phyloP scores from a whole-genome alignment of 2,888 invertebrate species.

The Autographa gamma region DNA sequence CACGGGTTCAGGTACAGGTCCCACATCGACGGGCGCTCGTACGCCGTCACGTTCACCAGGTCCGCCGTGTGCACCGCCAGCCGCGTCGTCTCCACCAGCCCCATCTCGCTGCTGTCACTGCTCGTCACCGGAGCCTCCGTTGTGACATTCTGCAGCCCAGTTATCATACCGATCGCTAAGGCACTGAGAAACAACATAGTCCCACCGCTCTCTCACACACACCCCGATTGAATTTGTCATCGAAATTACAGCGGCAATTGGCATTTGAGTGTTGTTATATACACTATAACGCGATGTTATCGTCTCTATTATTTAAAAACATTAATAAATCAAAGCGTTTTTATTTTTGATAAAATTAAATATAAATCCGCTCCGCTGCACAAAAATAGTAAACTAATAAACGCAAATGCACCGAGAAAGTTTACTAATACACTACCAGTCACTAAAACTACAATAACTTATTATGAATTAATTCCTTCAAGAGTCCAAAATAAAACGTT shows the following conservation, averaged over 20 bases:
- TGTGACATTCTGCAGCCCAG: slow-evolving; percentile 83
- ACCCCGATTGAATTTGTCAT: slow-evolving; percentile 73
- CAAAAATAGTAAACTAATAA: slow-evolving; percentile 54
- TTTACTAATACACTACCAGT: slow-evolving; percentile 47
- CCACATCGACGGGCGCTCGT: slow-evolving; percentile 85
- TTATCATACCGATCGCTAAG: slow-evolving; percentile 85
- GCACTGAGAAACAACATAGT: slow-evolving; percentile 88
- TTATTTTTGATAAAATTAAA: slow-evolving; percentile 53
- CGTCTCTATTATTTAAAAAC: slow-evolving; percentile 31
- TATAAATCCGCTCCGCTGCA: slow-evolving; percentile 57
- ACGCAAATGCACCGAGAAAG: slow-evolving; percentile 57
- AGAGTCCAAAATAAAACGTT: slow-evolving; percentile 76
- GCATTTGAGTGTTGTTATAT: slow-evolving; percentile 78
- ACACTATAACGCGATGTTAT: slow-evolving; percentile 60
- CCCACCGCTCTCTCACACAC: slow-evolving; percentile 75
- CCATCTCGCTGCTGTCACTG: slow-evolving; percentile 83
- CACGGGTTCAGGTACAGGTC: slow-evolving; percentile 88
- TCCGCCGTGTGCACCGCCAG: slow-evolving; percentile 72
- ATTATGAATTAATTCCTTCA: slow-evolving; percentile 62
- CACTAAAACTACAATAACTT: slow-evolving; percentile 57
- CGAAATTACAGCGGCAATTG: slow-evolving; percentile 74
- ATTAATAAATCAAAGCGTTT: slow-evolving; percentile 40
- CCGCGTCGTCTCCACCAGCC: slow-evolving; percentile 78
- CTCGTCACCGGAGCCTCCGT: slow-evolving; percentile 77
- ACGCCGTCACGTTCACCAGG: slow-evolving; percentile 82